A percentile compares a stretch with the other conserved stretches of the same genome.
Conservation (phyloP, 2,888 invertebrate species). For the Lutraria lutraria region DNA sequence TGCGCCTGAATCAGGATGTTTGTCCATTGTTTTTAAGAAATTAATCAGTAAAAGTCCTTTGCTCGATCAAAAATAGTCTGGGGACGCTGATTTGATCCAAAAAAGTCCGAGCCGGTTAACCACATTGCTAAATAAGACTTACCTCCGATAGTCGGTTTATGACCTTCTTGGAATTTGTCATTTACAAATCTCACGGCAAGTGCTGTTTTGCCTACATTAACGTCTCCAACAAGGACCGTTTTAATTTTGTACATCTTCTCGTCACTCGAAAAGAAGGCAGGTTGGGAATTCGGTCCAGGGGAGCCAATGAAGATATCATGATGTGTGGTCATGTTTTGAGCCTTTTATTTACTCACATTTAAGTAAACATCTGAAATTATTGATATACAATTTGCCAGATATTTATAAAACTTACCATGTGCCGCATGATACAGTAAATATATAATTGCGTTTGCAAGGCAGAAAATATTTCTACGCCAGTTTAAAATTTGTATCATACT, state of each 20-base stretch:
- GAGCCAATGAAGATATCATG: slow-evolving; percentile 17
- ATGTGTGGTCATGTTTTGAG: not conserved
- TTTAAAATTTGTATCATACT: too few species aligned
- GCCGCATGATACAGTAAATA: too few species aligned
- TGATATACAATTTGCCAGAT: not conserved
- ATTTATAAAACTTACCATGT: too few species aligned
- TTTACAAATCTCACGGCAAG: slow-evolving; percentile 66
- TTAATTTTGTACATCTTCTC: slow-evolving; percentile 64
- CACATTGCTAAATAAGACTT: slow-evolving; percentile 31
- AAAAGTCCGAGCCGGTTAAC: too few species aligned
- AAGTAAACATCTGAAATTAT: not conserved
- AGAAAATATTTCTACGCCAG: too few species aligned
- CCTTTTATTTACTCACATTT: not conserved
- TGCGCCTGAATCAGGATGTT: too few species aligned
- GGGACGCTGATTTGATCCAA: too few species aligned
- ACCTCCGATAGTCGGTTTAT: slow-evolving; percentile 72
- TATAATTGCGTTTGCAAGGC: too few species aligned
- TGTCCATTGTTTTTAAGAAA: too few species aligned
- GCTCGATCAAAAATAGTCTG: too few species aligned
- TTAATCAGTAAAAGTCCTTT: too few species aligned
- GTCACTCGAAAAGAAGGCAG: slow-evolving; percentile 14
- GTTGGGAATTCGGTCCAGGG: not conserved
- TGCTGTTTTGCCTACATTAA: slow-evolving; percentile 73
- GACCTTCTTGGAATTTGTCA: slow-evolving; percentile 60
- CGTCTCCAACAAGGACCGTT: slow-evolving; percentile 71